A percentile compares a stretch with the other conserved stretches of the same genome.
Evolutionary conservation across 2,888 invertebrate genomes (phyloP).

Genomic region (Drosophila tripunctata): DNA sequence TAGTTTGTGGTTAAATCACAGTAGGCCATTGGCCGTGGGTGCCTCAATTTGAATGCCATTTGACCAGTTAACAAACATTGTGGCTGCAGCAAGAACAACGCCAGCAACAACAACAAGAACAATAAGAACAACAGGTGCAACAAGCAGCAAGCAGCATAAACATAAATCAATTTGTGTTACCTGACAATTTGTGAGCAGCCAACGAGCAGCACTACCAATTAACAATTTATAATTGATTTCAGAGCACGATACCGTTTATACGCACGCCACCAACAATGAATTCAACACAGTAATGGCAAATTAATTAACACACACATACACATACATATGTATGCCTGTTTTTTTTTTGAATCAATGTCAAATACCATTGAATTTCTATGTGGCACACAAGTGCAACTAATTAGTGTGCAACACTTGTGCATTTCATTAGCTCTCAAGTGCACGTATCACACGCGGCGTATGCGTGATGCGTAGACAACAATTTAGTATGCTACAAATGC

Average conservation of each 20-base stretch:
- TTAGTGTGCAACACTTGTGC: conserved; percentile 58
- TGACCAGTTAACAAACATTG: conserved; percentile 32
- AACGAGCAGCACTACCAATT: conserved; percentile 42
- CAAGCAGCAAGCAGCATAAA: conserved; percentile 31
- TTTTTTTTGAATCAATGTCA: background rate
- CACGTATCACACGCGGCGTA: conserved; percentile 50
- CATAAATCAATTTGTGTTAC: conserved; percentile 58
- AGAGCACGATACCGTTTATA: background rate
- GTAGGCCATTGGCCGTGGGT: conserved; percentile 16
- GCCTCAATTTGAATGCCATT: conserved; percentile 15
- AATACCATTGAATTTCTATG: background rate
- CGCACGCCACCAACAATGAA: conserved; percentile 1
- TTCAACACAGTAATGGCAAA: background rate
- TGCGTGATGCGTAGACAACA: conserved; percentile 49
- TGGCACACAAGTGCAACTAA: conserved; percentile 35
- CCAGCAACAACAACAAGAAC: background rate
- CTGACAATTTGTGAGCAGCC: conserved; percentile 31
- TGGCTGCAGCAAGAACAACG: conserved; percentile 4
- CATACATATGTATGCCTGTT: background rate
- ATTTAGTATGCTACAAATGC: conserved; percentile 51
- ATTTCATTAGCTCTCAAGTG: conserved; percentile 53
- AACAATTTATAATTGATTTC: conserved; percentile 58
- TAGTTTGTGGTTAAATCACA: conserved; percentile 22
- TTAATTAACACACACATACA: background rate
- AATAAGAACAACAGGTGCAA: background rate